These are phyloP conservation scores for Bos indicus DNA, from an alignment of 2,113 vertebrate species.

Conservation along the genomic window DNA sequence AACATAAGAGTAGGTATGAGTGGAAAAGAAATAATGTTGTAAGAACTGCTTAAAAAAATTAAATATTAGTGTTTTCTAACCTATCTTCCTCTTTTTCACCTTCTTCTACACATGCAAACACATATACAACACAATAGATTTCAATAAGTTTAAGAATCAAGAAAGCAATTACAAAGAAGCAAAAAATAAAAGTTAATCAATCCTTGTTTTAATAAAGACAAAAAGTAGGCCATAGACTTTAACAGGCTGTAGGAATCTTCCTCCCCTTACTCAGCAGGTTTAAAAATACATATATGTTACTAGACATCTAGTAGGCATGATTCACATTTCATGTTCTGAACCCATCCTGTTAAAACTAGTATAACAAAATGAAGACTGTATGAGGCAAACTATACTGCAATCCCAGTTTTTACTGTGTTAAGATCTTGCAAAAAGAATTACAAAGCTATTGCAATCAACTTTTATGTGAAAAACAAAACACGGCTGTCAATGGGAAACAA, in stretches of 20 bases:
- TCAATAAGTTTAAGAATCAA: constrained; percentile 3
- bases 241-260: neutral
- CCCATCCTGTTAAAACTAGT: neutral
- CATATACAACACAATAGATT: neutral
- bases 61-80: neutral
- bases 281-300: neutral
- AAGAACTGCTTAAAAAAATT: neutral
- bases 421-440: neutral
- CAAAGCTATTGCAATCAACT: constrained; percentile 32
- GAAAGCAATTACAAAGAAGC: neutral
- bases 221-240: neutral
- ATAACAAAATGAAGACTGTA: neutral
- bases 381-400: neutral
- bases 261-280: neutral
- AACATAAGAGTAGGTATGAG: neutral
- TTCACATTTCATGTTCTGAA: neutral
- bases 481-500: neutral
- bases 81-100: neutral
- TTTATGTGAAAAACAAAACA: constrained; percentile 29
- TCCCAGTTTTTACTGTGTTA: neutral
- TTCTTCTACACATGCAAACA: neutral
- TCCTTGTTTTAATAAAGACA: neutral
- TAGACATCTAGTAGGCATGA: neutral
- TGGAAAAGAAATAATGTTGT: neutral
- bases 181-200: neutral